A percentile compares a stretch with the other conserved stretches of the same genome.
These are phyloP conservation scores for Microhierax caerulescens DNA, from an alignment of 2,797 vertebrate species.

Conservation along the genomic window DNA sequence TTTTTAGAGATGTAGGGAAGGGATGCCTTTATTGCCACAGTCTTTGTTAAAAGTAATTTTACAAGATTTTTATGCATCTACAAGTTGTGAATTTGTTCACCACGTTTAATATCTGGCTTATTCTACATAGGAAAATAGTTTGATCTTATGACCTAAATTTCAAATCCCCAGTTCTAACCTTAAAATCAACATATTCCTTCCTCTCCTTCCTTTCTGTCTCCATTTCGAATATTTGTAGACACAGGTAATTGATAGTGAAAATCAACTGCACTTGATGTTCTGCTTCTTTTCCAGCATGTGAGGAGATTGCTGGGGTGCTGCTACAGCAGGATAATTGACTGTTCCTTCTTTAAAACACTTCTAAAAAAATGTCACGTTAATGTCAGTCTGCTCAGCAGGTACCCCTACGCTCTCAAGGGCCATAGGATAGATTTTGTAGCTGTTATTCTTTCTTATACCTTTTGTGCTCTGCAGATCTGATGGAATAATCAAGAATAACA, in stretches of 20 bases:
- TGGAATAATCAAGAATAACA: background rate
- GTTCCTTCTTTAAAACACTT: background rate
- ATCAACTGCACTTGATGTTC: background rate
- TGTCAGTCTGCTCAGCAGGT: background rate
- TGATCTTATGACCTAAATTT: background rate
- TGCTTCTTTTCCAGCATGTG: background rate
- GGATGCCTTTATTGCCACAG: background rate
- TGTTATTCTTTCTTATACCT: background rate
- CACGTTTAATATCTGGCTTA: background rate
- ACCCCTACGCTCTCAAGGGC: background rate
- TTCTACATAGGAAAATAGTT: background rate
- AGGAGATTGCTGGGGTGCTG: background rate
- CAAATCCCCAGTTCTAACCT: background rate
- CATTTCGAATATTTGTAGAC: background rate
- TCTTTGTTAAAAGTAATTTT: background rate
- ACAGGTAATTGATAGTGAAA: background rate
- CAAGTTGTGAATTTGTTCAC: background rate
- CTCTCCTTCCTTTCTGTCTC: background rate
- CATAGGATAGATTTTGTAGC: background rate
- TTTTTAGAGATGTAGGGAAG: background rate
- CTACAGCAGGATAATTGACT: accelerated
- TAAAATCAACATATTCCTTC: background rate
- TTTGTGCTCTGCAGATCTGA: background rate
- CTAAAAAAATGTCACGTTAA: background rate
- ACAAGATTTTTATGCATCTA: background rate